These are phyloP conservation scores for Calliopum simillimum DNA, from an alignment of 2,888 invertebrate genomes.

Conservation along the genomic window DNA sequence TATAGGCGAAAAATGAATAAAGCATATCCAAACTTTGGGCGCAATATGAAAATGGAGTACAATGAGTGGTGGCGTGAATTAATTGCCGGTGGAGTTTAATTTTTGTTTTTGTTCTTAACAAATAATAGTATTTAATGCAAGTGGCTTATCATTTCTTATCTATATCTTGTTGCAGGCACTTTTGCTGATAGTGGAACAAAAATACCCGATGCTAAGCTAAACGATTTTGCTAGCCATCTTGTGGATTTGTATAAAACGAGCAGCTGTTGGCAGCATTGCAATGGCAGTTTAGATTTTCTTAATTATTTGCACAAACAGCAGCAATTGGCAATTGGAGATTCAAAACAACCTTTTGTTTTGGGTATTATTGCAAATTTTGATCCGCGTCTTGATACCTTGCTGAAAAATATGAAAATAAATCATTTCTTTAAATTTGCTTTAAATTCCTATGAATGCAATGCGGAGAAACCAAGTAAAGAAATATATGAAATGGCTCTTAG, in stretches of 20 bases:
- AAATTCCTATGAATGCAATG: conserved; percentile 80
- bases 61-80: conserved; percentile 83
- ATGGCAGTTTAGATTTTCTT: conserved; percentile 76
- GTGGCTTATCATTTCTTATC: neutral
- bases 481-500: conserved; percentile 78
- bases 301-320: conserved; percentile 68
- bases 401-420: conserved; percentile 75
- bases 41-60: conserved; percentile 76
- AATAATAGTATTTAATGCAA: neutral
- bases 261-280: conserved; percentile 79
- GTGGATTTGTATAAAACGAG: conserved; percentile 78
- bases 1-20: conserved; percentile 70
- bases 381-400: conserved; percentile 78
- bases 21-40: conserved; percentile 86
- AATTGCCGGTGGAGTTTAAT: conserved; percentile 55
- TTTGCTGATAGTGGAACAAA: conserved; percentile 62
- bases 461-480: conserved; percentile 78
- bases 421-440: conserved; percentile 84
- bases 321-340: conserved; percentile 46
- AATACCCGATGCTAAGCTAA: conserved; percentile 65
- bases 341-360: conserved; percentile 63
- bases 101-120: neutral
- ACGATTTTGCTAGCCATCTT: conserved; percentile 71
- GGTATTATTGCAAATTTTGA: conserved; percentile 93
- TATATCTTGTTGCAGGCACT: conserved; percentile 52